These are phyloP conservation scores for Vireo altiloquus DNA, from an alignment of 2,113 vertebrate species.

Conservation along the genomic window DNA sequence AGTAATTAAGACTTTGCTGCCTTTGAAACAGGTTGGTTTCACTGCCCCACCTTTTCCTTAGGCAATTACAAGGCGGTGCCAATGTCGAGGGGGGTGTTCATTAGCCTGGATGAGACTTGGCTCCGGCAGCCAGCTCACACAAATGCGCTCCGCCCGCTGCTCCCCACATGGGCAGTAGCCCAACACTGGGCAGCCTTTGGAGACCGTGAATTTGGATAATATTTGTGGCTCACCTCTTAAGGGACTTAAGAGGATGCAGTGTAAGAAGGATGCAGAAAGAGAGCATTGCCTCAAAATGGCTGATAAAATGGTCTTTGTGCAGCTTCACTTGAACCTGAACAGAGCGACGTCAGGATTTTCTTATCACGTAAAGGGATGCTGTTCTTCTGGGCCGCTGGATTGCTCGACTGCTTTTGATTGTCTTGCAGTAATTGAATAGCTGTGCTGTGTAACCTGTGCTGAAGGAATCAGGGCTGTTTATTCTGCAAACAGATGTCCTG, in stretches of 20 bases:
- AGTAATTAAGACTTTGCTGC: slow-evolving; percentile 20
- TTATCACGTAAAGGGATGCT: slow-evolving; percentile 1
- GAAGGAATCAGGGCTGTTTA: slow-evolving; percentile 43
- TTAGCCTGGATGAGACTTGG: neutral
- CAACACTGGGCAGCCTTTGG: neutral
- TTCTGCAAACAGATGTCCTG: slow-evolving; percentile 60
- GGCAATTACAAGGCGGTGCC: neutral
- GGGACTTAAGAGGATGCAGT: no score
- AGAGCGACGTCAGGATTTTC: neutral
- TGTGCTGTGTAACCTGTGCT: neutral
- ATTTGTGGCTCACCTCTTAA: neutral
- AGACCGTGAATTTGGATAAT: neutral
- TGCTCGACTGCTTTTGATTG: slow-evolving; percentile 48
- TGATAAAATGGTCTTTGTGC: slow-evolving; percentile 3
- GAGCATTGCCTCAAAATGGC: neutral
- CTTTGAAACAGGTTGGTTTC: slow-evolving; percentile 51
- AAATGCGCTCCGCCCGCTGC: fast-evolving
- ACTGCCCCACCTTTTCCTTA: slow-evolving; percentile 27
- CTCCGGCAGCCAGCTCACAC: fast-evolving
- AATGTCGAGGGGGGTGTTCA: neutral
- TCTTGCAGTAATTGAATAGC: slow-evolving; percentile 45
- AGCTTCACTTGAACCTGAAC: neutral
- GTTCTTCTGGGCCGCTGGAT: neutral
- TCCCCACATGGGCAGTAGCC: neutral
- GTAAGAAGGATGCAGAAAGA: neutral